Evolutionary conservation across 2,888 invertebrate species (phyloP).

Genomic region (Melinaea marsaeus): DNA sequence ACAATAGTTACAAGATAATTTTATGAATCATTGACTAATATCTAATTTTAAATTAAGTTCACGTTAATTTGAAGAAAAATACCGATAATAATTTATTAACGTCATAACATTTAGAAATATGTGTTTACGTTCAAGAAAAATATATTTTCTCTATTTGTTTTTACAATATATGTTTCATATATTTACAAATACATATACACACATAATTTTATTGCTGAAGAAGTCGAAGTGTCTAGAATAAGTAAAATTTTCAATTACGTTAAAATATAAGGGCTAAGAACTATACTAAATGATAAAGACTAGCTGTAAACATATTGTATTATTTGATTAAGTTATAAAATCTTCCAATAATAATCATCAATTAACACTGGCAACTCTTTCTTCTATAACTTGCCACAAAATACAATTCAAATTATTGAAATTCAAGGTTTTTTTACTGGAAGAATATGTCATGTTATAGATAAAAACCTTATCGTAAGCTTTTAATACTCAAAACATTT

Average conservation of each 20-base stretch:
- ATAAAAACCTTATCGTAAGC: constrained; percentile 24
- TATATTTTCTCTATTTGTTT: constrained; percentile 69
- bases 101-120: constrained; percentile 55
- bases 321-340: constrained; percentile 50
- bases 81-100: constrained; percentile 36
- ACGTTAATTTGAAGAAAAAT: constrained; percentile 33
- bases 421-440: constrained; percentile 20
- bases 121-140: constrained; percentile 70
- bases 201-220: constrained; percentile 73
- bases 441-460: constrained; percentile 14
- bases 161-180: constrained; percentile 66
- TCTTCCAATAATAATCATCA: constrained; percentile 31
- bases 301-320: constrained; percentile 73
- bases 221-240: constrained; percentile 63
- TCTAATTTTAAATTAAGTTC: constrained; percentile 30
- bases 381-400: not conserved
- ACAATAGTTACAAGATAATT: constrained; percentile 32
- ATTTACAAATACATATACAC: constrained; percentile 72
- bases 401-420: constrained; percentile 13
- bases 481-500: constrained; percentile 39
- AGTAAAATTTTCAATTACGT: constrained; percentile 53
- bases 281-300: constrained; percentile 70
- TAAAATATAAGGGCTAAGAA: constrained; percentile 63
- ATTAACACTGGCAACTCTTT: constrained; percentile 29
- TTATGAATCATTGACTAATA: constrained; percentile 28